Percentiles rank a stretch among this genome's conserved stretches.
Evolutionary conservation across 2,888 invertebrate species (phyloP).

Genomic region (Drosophila robusta): DNA sequence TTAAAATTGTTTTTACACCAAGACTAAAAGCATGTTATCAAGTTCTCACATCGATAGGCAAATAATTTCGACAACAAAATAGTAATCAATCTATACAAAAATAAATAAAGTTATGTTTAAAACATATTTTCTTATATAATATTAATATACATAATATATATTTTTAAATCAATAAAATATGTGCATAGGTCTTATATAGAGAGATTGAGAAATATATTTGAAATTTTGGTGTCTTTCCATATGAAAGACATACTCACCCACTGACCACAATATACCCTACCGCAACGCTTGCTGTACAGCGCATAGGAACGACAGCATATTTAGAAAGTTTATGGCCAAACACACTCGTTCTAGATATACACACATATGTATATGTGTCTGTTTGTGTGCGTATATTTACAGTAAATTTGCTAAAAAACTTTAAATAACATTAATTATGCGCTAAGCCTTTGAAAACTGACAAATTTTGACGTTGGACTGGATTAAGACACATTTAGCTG

Average conservation of each 20-base stretch:
- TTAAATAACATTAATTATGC: conserved; percentile 65
- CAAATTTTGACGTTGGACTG: conserved; percentile 61
- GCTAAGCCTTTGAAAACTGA: conserved; percentile 54
- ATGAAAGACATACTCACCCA: background rate
- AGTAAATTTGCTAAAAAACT: conserved; percentile 42
- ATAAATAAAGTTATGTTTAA: too few relatives aligned
- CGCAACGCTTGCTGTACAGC: background rate
- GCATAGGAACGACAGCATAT: conserved; percentile 51
- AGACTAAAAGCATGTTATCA: too few relatives aligned
- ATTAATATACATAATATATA: too few relatives aligned
- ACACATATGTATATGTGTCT: conserved; percentile 1
- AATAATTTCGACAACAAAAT: too few relatives aligned
- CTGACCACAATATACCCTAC: background rate
- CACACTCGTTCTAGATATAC: conserved; percentile 25
- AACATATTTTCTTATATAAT: too few relatives aligned
- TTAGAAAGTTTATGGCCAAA: conserved; percentile 57
- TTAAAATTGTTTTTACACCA: too few relatives aligned
- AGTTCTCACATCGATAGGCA: too few relatives aligned
- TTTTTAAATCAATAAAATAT: too few relatives aligned
- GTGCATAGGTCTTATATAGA: too few relatives aligned
- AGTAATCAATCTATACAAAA: too few relatives aligned
- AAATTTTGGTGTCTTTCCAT: too few relatives aligned
- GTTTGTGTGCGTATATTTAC: conserved; percentile 5
- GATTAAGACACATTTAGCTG: conserved; percentile 54
- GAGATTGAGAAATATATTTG: too few relatives aligned